Percentiles rank a stretch among this genome's conserved stretches.
phyloP scores from a whole-genome alignment of 2,888 invertebrate species.

The Drosophila affinis region DNA sequence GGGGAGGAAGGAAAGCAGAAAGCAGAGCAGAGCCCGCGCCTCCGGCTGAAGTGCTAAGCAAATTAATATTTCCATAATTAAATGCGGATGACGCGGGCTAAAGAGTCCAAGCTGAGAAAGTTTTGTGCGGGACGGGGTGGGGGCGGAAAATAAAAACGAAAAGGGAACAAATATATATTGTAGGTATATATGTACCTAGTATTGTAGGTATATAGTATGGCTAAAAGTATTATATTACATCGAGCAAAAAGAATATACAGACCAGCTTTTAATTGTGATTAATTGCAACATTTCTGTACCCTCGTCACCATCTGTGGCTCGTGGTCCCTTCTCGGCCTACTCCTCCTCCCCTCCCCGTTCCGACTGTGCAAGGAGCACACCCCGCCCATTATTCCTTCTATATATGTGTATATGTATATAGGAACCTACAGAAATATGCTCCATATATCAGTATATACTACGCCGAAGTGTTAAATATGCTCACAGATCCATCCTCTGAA shows the following conservation, averaged over 20 bases:
- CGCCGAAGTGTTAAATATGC: no score
- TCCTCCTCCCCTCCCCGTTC: background rate
- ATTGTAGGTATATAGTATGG: background rate
- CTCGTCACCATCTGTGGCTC: slow-evolving; percentile 12
- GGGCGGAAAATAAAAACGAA: background rate
- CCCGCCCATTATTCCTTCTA: background rate
- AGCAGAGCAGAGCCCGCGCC: background rate
- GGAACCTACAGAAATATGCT: no score
- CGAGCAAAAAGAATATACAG: slow-evolving; percentile 17
- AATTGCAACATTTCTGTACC: slow-evolving; percentile 42
- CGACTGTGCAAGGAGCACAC: background rate
- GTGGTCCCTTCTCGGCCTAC: background rate
- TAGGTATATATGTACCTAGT: background rate
- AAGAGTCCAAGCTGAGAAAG: background rate
- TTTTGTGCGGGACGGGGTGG: background rate
- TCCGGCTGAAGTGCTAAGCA: slow-evolving; percentile 63
- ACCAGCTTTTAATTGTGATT: slow-evolving; percentile 50
- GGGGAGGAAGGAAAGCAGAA: no score
- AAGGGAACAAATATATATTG: background rate
- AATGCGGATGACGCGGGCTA: slow-evolving; percentile 59
- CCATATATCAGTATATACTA: no score
- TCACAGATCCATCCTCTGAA: background rate
- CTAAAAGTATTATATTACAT: background rate
- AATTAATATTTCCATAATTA: slow-evolving; percentile 77
- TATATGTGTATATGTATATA: no score